Evolutionary conservation across 2,113 vertebrate genomes (phyloP), one percentile per base, ranked within the genome.

Genomic region (Chloropsis cyanopogon): DNA sequence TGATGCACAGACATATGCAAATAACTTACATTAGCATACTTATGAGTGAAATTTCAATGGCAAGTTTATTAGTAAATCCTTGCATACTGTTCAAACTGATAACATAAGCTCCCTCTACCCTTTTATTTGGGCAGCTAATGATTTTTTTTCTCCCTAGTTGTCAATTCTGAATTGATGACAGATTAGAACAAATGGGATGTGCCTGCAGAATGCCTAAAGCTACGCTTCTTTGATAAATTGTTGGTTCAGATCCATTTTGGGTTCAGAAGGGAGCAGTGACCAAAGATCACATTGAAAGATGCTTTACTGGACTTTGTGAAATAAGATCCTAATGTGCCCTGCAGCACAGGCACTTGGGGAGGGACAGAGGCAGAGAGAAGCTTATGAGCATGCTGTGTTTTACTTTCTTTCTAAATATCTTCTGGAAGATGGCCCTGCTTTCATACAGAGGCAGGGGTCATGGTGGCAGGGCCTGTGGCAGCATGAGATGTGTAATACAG

Each of bases 41-140:
- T 92, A 94, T 86, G 91, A 90, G 53, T 91, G 69, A 94, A 42
- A 92, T 95, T 96, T 96, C 83, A 95, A 77, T 95, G 41, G 46
- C 75, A 95, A 93, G n/a, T 85, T 86, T 95, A 86, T 91, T 86
- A 95, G 95, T 92, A 95, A 93, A 96, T 94, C 95, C 60, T 87
- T 77, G 65, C 37, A 71, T 66, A 79, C 47, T 75, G 61, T 63
- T 95, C 50, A 94, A 37, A 37, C 42, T 83, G 81, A 83, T 81
- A 82, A 76, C 23, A 82, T 72, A 85, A 78, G 28, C 41, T 93
- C 47, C 31, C 14, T 92, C 41, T 93, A 64, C 28, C 25, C 23
- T 82, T 92, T 95, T 66, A 79, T 93, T 79, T 78, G n/a, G 69
- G 68, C 28, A 88, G 47, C n/a, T 92, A 94, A 91, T 50, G 26